Percentiles rank a stretch among this genome's conserved stretches.
These are phyloP conservation scores for Forficula auricularia DNA, from an alignment of 1,140 invertebrate species.

Conservation along the genomic window DNA sequence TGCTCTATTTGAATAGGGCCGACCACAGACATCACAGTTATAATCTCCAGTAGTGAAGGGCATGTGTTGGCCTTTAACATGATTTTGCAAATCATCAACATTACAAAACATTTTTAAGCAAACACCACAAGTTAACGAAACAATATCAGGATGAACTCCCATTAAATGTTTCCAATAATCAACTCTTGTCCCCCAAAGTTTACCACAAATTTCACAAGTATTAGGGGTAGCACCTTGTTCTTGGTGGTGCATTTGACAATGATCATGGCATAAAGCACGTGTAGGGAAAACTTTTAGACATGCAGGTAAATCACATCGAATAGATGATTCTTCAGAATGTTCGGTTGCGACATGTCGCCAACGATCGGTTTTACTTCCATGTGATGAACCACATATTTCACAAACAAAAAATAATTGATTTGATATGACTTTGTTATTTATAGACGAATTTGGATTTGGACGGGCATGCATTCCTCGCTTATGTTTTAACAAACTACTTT, in stretches of 20 bases:
- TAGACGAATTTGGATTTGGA: not conserved
- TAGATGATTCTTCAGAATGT: constrained; percentile 25
- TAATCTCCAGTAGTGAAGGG: constrained; percentile 31
- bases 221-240: constrained; percentile 30
- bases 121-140: constrained; percentile 34
- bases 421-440: not conserved
- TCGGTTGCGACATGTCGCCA: constrained; percentile 31
- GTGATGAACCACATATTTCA: constrained; percentile 31
- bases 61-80: constrained; percentile 30
- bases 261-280: constrained; percentile 28
- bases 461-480: constrained; percentile 24
- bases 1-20: constrained; percentile 34
- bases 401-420: constrained; percentile 33
- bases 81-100: constrained; percentile 26
- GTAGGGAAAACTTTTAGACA: constrained; percentile 34
- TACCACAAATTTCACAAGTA: constrained; percentile 32
- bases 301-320: constrained; percentile 25
- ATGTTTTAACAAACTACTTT: constrained; percentile 31
- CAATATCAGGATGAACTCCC: constrained; percentile 33
- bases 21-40: constrained; percentile 34
- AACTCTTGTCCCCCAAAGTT: constrained; percentile 33
- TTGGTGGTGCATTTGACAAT: constrained; percentile 27
- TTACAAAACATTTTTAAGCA: constrained; percentile 33
- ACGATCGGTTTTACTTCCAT: constrained; percentile 32
- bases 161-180: constrained; percentile 38